Base-by-base conservation (phyloP, 2,888 invertebrate species). In the Eristalis tenax region DNA sequence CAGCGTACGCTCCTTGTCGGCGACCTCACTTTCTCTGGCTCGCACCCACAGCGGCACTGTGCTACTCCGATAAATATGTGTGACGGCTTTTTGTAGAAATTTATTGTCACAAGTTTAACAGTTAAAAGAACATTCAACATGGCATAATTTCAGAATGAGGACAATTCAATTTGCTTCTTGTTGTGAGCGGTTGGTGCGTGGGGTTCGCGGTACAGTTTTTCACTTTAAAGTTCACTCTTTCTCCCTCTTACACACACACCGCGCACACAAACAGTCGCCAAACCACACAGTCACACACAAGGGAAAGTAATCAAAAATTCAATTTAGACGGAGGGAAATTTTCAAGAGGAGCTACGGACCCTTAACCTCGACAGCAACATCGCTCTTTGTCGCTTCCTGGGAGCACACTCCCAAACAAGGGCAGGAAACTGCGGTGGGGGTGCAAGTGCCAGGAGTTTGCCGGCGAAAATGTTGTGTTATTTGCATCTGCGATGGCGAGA, bases 301-400 rank as follows among this genome's bases (percentile, higher is more conserved):
- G 70, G 65, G 74, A 86, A 86, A 82, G 83, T 78, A 86, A 86
- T 86, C 86, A 86, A 79, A 82, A 86, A 86, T 86, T 86, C 86
- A 86, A 86, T 86, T 86, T 86, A 75, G 83, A 79, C 70, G 78
- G 74, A 66, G 83, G 86, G 86, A 82, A 78, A 83, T 61, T 86
- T 79, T 82, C 74, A 83, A 78, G 78, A 38, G 38, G 38, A 38
- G 38, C 2, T 13, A 13, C 78, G 82, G 86, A 83, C 83, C 83
- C 78, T 82, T 79, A 79, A 75, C 85, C 85, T 86, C 77, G 85
- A 78, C 82, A 74, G 74, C 74, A 70, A 86, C 85, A 86, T 86
- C 59, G 86, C 74, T 86, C 82, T 83, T 79, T 86, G 86, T 79
- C 75, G 75, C 50, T 43, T 18, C 23, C 4, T 43, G 22, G 13